Evolutionary conservation across 2,113 vertebrate species (phyloP), one percentile per base, ranked within the genome.

Genomic region (Eubucco bourcierii): DNA sequence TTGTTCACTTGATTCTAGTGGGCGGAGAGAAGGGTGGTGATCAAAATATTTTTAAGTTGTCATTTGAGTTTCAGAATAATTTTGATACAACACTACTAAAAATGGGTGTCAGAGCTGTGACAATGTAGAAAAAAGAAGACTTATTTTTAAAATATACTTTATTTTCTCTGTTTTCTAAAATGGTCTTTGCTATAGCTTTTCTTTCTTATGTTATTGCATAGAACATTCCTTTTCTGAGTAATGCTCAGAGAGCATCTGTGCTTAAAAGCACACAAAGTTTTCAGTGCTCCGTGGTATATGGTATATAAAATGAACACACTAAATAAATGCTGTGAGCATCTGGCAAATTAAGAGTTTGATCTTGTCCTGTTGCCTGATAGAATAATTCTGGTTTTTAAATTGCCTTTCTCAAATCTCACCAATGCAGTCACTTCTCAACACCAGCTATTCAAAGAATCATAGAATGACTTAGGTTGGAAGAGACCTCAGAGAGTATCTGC

Each of bases 341-440:
- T 90, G 80, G 60, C 34, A 90, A 80, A 81, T 85, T 78, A 87
- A 64, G 78, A 87, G 58, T 72, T 50, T 64, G n/a, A 74, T 88
- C 87, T 91, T 75, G 37, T 82, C 67, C 61, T 37, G 37, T 72
- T 88, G 67, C 34, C 47, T 71, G 76, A 76, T 77, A 94, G 47
- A 67, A 78, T 79, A 55, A 18, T 65, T 84, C 60, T 31, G 19
- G 65, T 77, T 91, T 75, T 0, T 55, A 87, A 90, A 70, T 61
- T 60, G 5, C 61, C 83, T 76, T 68, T 70, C 71, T 76, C 34
- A 31, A 53, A 53, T 84, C 34, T 67, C 50, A 31, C 91, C 91
- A 95, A 95, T 60, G 31, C 60, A 55, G 75, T 93, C 81, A 34
- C 79, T 93, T 95, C 66, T 77, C 86, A 89, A 21, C 64, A 44